Conservation (phyloP, 1,140 invertebrate species). For the Teleogryllus occipitalis region DNA sequence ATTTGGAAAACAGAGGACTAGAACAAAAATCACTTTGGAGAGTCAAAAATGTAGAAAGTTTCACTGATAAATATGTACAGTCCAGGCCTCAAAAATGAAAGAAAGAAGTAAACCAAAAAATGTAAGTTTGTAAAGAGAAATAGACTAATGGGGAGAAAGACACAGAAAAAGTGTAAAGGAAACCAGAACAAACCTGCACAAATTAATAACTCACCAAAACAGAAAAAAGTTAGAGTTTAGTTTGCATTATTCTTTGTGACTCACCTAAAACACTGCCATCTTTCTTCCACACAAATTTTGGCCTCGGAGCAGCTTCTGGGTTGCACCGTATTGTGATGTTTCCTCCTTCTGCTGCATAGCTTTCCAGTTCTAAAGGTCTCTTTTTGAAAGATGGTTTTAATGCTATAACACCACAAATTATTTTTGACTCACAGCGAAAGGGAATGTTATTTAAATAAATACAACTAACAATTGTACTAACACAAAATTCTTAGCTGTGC, state of each 20-base stretch:
- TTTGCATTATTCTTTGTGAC: not conserved
- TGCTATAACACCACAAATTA: conserved; percentile 40
- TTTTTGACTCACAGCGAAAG: conserved; percentile 6
- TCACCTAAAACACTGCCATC: conserved; percentile 71
- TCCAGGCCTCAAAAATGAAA: no score
- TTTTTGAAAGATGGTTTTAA: conserved; percentile 87
- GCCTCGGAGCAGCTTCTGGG: conserved; percentile 87
- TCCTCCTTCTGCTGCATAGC: conserved; percentile 80
- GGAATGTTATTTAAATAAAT: conserved; percentile 13
- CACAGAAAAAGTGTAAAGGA: not conserved
- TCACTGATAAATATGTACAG: no score
- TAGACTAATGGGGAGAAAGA: no score
- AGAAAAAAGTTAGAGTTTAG: not conserved
- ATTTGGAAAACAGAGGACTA: no score
- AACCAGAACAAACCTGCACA: not conserved
- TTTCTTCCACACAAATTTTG: conserved; percentile 85
- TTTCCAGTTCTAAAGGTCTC: conserved; percentile 75
- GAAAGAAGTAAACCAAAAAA: no score
- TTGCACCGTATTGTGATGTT: conserved; percentile 88
- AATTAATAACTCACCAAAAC: not conserved
- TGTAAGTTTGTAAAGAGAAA: no score
- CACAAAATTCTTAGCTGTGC: conserved; percentile 80
- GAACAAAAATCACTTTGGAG: no score
- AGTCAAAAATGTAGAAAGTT: no score
- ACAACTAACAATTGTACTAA: conserved; percentile 33